phyloP scores from a whole-genome alignment of 2,888 invertebrate species.

The Odontocolon sp. region DNA sequence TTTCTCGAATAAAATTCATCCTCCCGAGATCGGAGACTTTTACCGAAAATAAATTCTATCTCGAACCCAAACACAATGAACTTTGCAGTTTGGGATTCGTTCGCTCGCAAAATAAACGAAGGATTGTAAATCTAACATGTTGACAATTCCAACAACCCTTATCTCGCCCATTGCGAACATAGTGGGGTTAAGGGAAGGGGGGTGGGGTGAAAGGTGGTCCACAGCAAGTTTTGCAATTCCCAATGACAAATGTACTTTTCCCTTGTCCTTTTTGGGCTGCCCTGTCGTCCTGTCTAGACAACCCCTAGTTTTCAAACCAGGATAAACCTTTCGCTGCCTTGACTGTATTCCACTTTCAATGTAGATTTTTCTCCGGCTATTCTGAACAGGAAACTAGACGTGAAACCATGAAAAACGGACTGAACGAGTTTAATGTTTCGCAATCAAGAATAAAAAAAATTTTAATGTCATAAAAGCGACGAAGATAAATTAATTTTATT shows the following conservation, averaged over 20 bases:
- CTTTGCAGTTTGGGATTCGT: slow-evolving; percentile 24
- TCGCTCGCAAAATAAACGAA: slow-evolving; percentile 47
- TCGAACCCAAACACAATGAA: slow-evolving; percentile 44
- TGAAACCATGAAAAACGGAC: neutral
- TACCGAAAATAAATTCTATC: slow-evolving; percentile 33
- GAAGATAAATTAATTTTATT: neutral
- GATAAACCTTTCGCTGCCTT: slow-evolving; percentile 29
- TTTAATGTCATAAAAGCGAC: neutral
- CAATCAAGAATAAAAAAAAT: neutral
- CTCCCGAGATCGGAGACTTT: slow-evolving; percentile 10
- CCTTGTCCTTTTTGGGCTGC: slow-evolving; percentile 1
- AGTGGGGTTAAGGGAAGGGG: neutral
- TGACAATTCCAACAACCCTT: slow-evolving; percentile 58
- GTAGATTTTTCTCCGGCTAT: slow-evolving; percentile 23
- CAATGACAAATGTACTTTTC: slow-evolving; percentile 56
- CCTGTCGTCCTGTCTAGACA: slow-evolving; percentile 18
- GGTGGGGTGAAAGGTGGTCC: neutral
- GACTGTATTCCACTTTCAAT: slow-evolving; percentile 42
- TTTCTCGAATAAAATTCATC: neutral
- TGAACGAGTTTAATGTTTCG: slow-evolving; percentile 13
- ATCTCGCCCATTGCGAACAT: slow-evolving; percentile 41
- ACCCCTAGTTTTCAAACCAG: neutral
- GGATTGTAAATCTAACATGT: slow-evolving; percentile 57
- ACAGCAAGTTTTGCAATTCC: slow-evolving; percentile 50
- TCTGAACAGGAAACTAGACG: neutral